Percentiles rank a stretch among this genome's conserved stretches.
Evolutionary conservation across 2,888 invertebrate genomes (phyloP).

Genomic region (Hymenopus coronatus): DNA sequence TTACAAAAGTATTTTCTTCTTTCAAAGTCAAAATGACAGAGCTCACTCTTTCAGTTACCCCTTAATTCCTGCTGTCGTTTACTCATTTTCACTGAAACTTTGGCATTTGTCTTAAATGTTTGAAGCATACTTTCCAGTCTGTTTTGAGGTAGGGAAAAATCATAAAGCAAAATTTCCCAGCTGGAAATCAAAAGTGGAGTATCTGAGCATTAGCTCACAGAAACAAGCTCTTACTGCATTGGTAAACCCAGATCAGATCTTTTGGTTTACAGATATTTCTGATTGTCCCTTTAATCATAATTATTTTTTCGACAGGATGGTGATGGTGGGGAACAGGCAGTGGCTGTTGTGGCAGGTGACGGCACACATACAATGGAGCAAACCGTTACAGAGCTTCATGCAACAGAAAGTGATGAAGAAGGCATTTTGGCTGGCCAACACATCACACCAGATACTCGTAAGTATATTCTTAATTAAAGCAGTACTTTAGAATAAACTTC

Average conservation of each 20-base stretch:
- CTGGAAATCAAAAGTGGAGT: too few species aligned
- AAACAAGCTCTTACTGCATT: not conserved
- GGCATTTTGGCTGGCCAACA: constrained; percentile 46
- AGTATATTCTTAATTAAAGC: not conserved
- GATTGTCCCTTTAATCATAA: not conserved
- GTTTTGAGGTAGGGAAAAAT: too few species aligned
- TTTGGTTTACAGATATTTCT: not conserved
- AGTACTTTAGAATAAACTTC: too few species aligned
- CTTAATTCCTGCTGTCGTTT: too few species aligned
- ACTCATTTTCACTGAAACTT: too few species aligned
- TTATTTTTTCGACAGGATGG: constrained; percentile 41
- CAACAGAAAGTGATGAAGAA: constrained; percentile 49
- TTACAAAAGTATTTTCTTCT: too few species aligned
- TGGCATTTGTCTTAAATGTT: too few species aligned
- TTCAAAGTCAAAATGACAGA: too few species aligned
- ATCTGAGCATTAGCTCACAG: not conserved
- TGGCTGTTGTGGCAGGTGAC: constrained; percentile 52
- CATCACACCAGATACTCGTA: constrained; percentile 38
- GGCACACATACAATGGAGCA: constrained; percentile 34
- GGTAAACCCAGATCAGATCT: not conserved
- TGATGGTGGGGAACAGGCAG: constrained; percentile 44
- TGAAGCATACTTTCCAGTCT: too few species aligned
- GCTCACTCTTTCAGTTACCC: too few species aligned
- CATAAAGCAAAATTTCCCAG: too few species aligned
- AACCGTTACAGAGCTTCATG: constrained; percentile 29